Evolutionary conservation across 2,113 vertebrate species (phyloP), one percentile per base, ranked within the genome.

Genomic region (Trogon melanurus): DNA sequence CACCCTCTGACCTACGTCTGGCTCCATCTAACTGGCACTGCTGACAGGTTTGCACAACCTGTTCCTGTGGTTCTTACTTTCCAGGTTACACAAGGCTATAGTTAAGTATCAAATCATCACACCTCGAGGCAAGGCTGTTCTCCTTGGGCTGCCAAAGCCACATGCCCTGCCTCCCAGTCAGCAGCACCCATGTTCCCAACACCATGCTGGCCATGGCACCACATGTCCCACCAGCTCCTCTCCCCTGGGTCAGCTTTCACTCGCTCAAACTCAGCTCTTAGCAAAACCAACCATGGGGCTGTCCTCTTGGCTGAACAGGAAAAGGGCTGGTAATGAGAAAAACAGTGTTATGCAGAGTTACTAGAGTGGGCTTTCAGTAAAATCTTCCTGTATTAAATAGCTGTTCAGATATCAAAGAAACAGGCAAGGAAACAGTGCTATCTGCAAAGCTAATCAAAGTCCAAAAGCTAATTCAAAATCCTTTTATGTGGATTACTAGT

Each of bases 151-250:
- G 44, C 58, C 1, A 4, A 65, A 90, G 47, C 64, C 48, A 9
- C 1, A 1, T 32, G 11, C 6, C 34, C 17, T 1, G 1, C 7
- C 11, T 61, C n/a, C 11, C 0, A 0, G 8, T 45, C n/a, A 44
- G 66, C 61, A 62, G 14, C 1, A 3, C 8, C 27, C 70, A 8
- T 1, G 1, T 27, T 14, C 26, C 38, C 50, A 73, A 23, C 72
- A 54, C 38, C 5, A 1, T 1, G 2, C 22, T 32, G n/a, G 20
- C 16, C 20, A 9, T 0, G 1, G 21, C 29, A 47, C 11, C 2
- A 1, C 1, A 0, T 4, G 18, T n/a, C 7, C 23, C 50, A 69
- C 50, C 29, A 12, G 17, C 15, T 76, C 29, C 0, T 1, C 18
- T 80, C 34, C 21, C 10, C 58, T 27, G 14, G 5, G 17, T 34